Conservation (phyloP, 2,113 vertebrate genomes). For the Candoia aspera region DNA sequence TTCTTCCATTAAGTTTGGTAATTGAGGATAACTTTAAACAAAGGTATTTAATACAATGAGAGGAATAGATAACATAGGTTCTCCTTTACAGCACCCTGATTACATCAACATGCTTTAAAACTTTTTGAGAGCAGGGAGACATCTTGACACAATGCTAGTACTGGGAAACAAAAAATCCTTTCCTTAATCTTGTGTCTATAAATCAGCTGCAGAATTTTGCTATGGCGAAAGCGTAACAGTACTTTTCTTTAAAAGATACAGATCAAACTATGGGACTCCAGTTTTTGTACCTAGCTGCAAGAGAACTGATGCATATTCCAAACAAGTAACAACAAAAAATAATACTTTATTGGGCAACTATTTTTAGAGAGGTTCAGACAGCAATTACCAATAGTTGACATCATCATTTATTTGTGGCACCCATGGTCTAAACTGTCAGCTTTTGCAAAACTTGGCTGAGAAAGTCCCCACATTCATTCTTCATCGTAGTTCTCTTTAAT, state of each 20-base stretch:
- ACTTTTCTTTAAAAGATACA: not conserved
- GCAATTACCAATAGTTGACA: too few species aligned
- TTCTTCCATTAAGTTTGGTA: conserved; percentile 59
- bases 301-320: not conserved
- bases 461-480: too few species aligned
- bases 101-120: not conserved
- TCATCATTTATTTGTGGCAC: too few species aligned
- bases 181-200: too few species aligned
- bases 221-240: not conserved
- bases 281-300: not conserved
- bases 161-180: too few species aligned
- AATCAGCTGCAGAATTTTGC: not conserved
- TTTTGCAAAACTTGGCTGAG: too few species aligned
- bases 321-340: not conserved
- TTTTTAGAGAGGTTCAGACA: too few species aligned
- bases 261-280: not conserved
- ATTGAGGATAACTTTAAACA: conserved; percentile 60
- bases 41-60: not conserved
- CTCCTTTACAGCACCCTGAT: not conserved
- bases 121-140: not conserved
- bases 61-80: not conserved
- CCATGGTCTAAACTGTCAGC: too few species aligned
- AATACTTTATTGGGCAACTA: too few species aligned
- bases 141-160: too few species aligned
- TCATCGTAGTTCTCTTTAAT: not conserved